Evolutionary conservation across 2,113 vertebrate species (phyloP).

Genomic region (Lepidothrix coronata): DNA sequence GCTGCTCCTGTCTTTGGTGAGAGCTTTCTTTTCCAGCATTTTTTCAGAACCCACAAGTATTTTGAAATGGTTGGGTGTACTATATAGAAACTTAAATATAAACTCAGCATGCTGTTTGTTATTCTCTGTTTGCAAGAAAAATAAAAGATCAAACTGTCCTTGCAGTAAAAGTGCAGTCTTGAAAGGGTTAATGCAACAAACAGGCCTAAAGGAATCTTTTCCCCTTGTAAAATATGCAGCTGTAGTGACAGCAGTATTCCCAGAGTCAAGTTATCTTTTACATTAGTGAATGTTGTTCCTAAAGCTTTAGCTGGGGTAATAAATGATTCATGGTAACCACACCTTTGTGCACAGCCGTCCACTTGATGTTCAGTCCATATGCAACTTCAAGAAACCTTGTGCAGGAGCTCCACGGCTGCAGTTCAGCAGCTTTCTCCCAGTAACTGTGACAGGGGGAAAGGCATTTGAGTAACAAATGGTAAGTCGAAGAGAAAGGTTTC

Average conservation of each 20-base stretch:
- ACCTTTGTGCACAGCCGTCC: constrained; percentile 62
- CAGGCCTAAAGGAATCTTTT: constrained; percentile 49
- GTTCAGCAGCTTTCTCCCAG: constrained; percentile 49
- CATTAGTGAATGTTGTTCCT: constrained; percentile 63
- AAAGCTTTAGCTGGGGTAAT: constrained; percentile 55
- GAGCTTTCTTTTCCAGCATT: neutral
- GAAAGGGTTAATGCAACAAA: constrained; percentile 36
- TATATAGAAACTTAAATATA: neutral
- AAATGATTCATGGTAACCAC: constrained; percentile 72
- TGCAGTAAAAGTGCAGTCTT: neutral
- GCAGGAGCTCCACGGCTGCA: constrained; percentile 28
- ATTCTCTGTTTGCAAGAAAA: constrained; percentile 6
- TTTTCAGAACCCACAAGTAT: constrained; percentile 1
- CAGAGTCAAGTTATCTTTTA: constrained; percentile 65
- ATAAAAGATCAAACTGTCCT: constrained; percentile 56
- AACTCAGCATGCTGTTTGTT: neutral
- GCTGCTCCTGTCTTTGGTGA: neutral
- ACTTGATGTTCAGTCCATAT: constrained; percentile 67
- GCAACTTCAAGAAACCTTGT: constrained; percentile 41
- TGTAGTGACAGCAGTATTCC: constrained; percentile 38
- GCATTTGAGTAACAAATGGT: constrained; percentile 57
- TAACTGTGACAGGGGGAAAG: constrained; percentile 65
- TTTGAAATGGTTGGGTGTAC: neutral
- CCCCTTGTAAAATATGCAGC: constrained; percentile 58
- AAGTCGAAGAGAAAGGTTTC: constrained; percentile 65